These are phyloP conservation scores for Drosophila insularis DNA, from an alignment of 1,140 invertebrate genomes.

Conservation along the genomic window DNA sequence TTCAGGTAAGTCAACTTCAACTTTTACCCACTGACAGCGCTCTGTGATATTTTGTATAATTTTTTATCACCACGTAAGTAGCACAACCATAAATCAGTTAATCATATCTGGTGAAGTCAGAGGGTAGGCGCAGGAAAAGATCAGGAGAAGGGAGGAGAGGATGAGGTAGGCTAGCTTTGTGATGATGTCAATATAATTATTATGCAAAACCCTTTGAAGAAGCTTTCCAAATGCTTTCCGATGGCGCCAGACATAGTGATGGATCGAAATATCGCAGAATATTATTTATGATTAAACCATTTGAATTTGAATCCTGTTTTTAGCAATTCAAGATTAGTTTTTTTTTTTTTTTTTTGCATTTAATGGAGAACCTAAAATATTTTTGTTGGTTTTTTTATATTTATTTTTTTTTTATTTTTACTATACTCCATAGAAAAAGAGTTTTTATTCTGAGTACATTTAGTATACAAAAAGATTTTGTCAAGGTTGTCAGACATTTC, in stretches of 20 bases:
- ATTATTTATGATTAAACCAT: background rate
- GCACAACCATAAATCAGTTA: constrained; percentile 70
- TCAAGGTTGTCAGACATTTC: background rate
- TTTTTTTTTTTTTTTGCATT: too few species aligned
- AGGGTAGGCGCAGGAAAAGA: constrained; percentile 9
- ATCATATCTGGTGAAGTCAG: constrained; percentile 30
- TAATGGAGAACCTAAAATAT: too few species aligned
- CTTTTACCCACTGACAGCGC: constrained; percentile 55
- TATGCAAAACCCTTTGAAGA: constrained; percentile 52
- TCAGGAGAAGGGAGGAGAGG: background rate
- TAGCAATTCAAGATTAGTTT: too few species aligned
- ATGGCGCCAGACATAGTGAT: too few species aligned
- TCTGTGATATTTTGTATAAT: constrained; percentile 42
- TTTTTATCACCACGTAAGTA: constrained; percentile 70
- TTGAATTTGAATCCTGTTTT: too few species aligned
- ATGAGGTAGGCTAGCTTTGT: background rate
- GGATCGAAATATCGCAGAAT: background rate
- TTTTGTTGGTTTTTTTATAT: too few species aligned
- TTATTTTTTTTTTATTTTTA: too few species aligned
- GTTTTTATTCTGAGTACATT: constrained; percentile 5
- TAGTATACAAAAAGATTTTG: constrained; percentile 20
- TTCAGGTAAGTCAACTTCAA: constrained; percentile 62
- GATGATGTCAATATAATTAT: constrained; percentile 68
- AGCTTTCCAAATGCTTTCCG: too few species aligned
- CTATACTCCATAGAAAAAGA: too few species aligned